phyloP scores from a whole-genome alignment of 2,888 invertebrate genomes.

The Eilema griseolum region DNA sequence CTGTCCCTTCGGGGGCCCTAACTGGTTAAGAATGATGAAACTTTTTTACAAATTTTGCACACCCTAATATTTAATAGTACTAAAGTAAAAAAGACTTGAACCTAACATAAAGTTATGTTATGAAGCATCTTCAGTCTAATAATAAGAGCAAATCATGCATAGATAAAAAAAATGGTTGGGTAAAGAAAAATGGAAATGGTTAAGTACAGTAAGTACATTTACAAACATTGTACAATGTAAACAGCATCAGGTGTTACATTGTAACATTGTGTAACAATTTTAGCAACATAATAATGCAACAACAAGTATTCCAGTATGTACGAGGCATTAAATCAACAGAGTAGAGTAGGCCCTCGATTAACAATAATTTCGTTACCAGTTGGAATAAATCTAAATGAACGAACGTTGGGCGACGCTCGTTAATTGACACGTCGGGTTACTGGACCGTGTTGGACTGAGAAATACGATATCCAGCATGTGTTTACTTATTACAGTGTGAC shows the following conservation, averaged over 20 bases:
- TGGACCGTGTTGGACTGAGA: slow-evolving; percentile 68
- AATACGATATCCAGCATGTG: slow-evolving; percentile 69
- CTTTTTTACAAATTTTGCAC: too few species aligned
- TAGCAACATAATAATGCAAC: not conserved
- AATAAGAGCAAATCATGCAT: too few species aligned
- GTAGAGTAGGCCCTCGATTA: slow-evolving; percentile 56
- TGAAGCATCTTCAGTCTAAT: not conserved
- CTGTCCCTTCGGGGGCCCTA: too few species aligned
- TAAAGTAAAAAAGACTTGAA: too few species aligned
- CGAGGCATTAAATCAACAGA: slow-evolving; percentile 42
- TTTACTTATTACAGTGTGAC: slow-evolving; percentile 69
- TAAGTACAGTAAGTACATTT: too few species aligned
- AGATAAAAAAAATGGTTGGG: too few species aligned
- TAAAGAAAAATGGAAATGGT: too few species aligned
- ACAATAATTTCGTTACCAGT: slow-evolving; percentile 75
- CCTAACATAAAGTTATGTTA: not conserved
- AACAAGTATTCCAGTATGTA: not conserved
- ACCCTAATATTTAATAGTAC: too few species aligned
- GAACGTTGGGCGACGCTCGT: slow-evolving; percentile 57
- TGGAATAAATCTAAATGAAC: slow-evolving; percentile 78
- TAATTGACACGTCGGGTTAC: slow-evolving; percentile 80
- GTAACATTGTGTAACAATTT: not conserved
- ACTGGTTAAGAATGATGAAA: too few species aligned
- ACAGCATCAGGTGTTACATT: not conserved
- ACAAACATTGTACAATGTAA: too few species aligned